phyloP scores from a whole-genome alignment of 2,797 vertebrate genomes.

The Alfaro cultratus region DNA sequence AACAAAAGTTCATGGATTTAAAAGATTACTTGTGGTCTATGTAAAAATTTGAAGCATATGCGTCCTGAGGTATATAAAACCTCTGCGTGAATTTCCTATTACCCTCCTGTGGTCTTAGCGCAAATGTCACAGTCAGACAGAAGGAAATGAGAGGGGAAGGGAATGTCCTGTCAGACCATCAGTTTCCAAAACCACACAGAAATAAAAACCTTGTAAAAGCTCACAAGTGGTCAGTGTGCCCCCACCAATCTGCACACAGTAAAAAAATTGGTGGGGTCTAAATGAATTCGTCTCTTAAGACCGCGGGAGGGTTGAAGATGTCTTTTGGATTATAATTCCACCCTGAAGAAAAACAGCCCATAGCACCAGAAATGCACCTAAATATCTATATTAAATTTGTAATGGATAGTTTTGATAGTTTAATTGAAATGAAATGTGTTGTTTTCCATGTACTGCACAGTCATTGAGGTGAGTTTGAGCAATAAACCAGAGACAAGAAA shows the following conservation, averaged over 20 bases:
- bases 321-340: background rate
- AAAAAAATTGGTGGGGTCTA: too few relatives aligned
- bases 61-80: background rate
- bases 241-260: too few relatives aligned
- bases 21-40: background rate
- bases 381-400: background rate
- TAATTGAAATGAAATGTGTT: background rate
- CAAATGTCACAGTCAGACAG: too few relatives aligned
- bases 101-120: too few relatives aligned
- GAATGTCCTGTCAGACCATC: too few relatives aligned
- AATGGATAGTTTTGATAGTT: background rate
- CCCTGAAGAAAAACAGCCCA: background rate
- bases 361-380: background rate
- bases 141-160: too few relatives aligned
- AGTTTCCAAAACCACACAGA: too few relatives aligned
- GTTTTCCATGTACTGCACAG: background rate
- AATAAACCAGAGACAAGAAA: slow-evolving; percentile 56
- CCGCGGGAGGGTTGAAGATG: background rate
- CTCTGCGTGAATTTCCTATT: background rate
- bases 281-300: too few relatives aligned
- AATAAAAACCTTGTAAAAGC: too few relatives aligned
- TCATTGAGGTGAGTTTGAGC: slow-evolving; percentile 68
- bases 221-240: too few relatives aligned
- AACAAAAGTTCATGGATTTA: background rate
- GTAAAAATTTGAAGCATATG: background rate